Evolutionary conservation across 92 coral and sea anemone genomes (phyloP), one percentile per base, ranked within the genome.

Genomic region (Heliopora coerulea): DNA sequence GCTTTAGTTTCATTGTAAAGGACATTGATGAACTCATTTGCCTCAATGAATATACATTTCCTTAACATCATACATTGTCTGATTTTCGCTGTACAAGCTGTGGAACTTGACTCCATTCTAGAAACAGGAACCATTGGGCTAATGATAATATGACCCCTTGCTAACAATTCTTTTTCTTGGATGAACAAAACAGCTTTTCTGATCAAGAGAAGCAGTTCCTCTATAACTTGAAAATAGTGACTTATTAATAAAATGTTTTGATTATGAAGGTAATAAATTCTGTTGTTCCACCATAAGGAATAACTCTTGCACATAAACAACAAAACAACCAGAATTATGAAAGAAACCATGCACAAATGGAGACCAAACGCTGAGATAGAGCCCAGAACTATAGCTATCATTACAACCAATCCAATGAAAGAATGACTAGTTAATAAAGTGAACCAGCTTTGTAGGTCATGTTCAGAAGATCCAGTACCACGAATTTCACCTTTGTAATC

Each of bases 151-250:
- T 88, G 88, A 3, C 98, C 98, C 15, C 84, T 81, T 35, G 81
- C 70, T 30, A 88, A 63, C 37, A 90, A 63, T 58, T 93, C 96
- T 80, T 90, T 83, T 72, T 93, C 98, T 72, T 93, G 98, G 74
- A 93, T 86, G 20, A 88, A 73, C 65, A 75, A 79, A 25, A 93
- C 69, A 39, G 87, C 84, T 68, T 90, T 93, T 69, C 88, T 75
- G 31, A 87, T 33, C 50, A 87, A 63, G 2, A 80, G 37, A 31
- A 72, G 74, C 19, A 82, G 80, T 26, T 68, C 56, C 35, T 75
- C 86, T 9, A 79, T 58, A 10, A 80, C 79, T 24, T 32, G 18
- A 7, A 80, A 73, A 58, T 84, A 89, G 7, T 61, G 54, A 8
- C 37, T 57, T 11, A 88, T 65, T 27, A 88, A 40, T 21, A 56